Conservation (phyloP, 1,140 invertebrate species). For the Hypothenemus hampei region DNA sequence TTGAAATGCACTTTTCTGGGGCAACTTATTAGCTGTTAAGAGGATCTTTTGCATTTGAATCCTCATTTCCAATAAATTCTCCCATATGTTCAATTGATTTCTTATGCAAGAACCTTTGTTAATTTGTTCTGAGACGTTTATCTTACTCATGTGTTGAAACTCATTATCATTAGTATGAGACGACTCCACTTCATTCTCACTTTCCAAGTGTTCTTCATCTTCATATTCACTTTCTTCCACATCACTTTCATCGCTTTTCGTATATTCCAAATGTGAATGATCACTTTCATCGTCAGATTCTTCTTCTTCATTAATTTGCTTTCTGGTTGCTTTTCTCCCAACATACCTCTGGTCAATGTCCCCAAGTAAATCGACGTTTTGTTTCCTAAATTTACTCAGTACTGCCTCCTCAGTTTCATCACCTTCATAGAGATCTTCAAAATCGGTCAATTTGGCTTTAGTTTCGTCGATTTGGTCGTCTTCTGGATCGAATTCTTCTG, state of each 20-base stretch:
- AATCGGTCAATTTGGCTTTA: slow-evolving; percentile 45
- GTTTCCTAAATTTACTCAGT: slow-evolving; percentile 57
- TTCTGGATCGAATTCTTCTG: slow-evolving; percentile 51
- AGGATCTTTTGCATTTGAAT: slow-evolving; percentile 82
- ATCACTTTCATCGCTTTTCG: background rate
- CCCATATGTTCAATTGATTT: slow-evolving; percentile 76
- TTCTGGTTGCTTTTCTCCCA: slow-evolving; percentile 60
- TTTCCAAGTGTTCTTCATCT: slow-evolving; percentile 16
- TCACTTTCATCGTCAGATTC: background rate
- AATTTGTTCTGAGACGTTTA: slow-evolving; percentile 56
- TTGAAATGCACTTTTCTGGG: slow-evolving; percentile 55
- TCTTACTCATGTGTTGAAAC: slow-evolving; percentile 53
- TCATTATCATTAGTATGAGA: slow-evolving; percentile 30
- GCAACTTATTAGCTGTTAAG: slow-evolving; percentile 69
- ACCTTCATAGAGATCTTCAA: slow-evolving; percentile 43
- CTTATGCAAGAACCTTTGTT: slow-evolving; percentile 67
- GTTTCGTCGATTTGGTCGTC: slow-evolving; percentile 51
- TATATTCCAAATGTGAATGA: background rate
- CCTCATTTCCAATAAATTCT: slow-evolving; percentile 72
- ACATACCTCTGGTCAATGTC: slow-evolving; percentile 67
- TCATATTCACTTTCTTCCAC: slow-evolving; percentile 22
- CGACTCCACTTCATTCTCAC: background rate
- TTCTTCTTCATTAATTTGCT: slow-evolving; percentile 27
- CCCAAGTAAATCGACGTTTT: slow-evolving; percentile 60
- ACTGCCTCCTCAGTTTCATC: slow-evolving; percentile 51